Evolutionary conservation across 2,113 vertebrate species (phyloP).

Genomic region (Haplochromis burtoni): DNA sequence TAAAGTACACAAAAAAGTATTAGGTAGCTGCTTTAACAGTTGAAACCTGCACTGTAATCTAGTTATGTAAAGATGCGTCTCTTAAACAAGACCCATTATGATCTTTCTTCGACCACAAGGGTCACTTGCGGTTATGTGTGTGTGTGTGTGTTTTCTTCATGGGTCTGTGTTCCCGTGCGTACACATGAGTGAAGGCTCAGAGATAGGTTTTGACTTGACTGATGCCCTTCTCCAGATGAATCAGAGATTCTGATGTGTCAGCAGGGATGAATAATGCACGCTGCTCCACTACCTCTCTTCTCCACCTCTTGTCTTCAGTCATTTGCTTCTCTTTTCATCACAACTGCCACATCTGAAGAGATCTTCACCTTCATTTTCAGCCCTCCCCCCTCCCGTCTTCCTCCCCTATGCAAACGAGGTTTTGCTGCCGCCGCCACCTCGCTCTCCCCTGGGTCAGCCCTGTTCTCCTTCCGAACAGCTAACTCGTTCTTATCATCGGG

Average conservation of each 20-base stretch:
- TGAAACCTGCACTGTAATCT: background rate
- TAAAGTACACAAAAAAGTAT: background rate
- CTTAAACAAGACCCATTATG: background rate
- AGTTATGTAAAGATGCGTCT: background rate
- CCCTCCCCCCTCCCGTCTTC: background rate
- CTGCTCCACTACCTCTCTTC: conserved; percentile 32
- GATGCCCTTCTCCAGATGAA: conserved; percentile 69
- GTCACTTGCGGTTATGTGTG: background rate
- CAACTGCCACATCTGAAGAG: conserved; percentile 58
- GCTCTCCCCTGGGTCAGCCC: conserved; percentile 36
- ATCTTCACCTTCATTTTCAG: conserved; percentile 15
- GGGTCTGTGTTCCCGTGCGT: background rate
- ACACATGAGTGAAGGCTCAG: conserved; percentile 44
- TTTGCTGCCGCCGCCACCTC: background rate
- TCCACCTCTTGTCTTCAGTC: conserved; percentile 60
- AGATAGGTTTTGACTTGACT: conserved; percentile 60
- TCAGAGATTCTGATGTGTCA: conserved; percentile 70
- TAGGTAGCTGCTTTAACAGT: background rate
- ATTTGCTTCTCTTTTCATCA: conserved; percentile 56
- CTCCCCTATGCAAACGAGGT: conserved; percentile 12
- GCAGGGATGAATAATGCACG: conserved; percentile 71
- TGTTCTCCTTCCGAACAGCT: background rate
- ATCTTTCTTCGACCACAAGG: background rate
- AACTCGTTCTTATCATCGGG: background rate
- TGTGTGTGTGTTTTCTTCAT: background rate